phyloP scores from a whole-genome alignment of 1,140 invertebrate species.

The Harlomillsia oculata region DNA sequence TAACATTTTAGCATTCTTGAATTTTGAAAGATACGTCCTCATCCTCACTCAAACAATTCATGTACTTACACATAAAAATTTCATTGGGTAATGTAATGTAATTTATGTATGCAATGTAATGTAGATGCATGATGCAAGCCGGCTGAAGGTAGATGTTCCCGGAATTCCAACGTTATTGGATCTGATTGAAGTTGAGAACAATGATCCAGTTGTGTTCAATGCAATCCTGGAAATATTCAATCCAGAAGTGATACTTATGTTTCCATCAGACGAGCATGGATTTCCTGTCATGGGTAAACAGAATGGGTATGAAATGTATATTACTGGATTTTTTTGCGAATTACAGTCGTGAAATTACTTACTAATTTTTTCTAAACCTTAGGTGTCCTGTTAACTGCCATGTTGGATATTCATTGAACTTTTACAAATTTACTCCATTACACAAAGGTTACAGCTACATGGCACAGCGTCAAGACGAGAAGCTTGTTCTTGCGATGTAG shows the following conservation, averaged over 20 bases:
- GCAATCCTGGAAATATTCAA: conserved; percentile 12
- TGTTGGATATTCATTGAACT: conserved; percentile 16
- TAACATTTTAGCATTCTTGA: too few relatives aligned
- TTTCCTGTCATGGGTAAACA: conserved; percentile 7
- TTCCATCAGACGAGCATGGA: conserved; percentile 13
- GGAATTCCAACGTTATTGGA: conserved; percentile 21
- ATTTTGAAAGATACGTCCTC: too few relatives aligned
- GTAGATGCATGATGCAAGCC: too few relatives aligned
- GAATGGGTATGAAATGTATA: conserved; percentile 1
- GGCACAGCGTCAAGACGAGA: not conserved
- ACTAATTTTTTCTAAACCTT: too few relatives aligned
- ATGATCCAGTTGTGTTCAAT: conserved; percentile 25
- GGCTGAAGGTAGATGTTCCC: too few relatives aligned
- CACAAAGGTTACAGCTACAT: conserved; percentile 2
- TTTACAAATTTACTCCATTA: conserved; percentile 27
- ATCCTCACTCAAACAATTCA: too few relatives aligned
- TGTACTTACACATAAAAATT: too few relatives aligned
- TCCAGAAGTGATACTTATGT: conserved; percentile 23
- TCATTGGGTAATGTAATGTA: too few relatives aligned
- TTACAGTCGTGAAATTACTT: too few relatives aligned
- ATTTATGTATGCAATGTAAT: too few relatives aligned
- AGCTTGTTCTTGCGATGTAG: too few relatives aligned
- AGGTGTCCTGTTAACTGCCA: conserved; percentile 1
- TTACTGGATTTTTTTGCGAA: too few relatives aligned
- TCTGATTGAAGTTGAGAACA: conserved; percentile 21